These are phyloP conservation scores for Pomatorhinus ruficollis DNA, from an alignment of 2,113 vertebrate genomes.

Conservation along the genomic window DNA sequence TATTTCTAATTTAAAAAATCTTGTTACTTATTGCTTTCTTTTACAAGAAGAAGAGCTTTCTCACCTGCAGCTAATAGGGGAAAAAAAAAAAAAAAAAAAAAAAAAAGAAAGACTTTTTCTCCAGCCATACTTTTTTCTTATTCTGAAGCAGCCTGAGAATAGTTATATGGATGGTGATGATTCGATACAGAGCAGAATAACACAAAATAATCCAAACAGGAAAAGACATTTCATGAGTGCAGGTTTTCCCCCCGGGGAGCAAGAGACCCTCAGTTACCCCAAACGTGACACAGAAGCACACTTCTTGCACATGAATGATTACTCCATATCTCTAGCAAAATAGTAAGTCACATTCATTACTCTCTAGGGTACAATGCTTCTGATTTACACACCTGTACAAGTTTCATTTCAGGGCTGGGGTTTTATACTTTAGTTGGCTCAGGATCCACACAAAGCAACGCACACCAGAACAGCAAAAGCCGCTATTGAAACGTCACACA, in stretches of 20 bases:
- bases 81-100: too few relatives aligned
- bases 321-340: conserved; percentile 7
- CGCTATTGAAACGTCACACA: neutral
- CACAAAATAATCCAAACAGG: conserved; percentile 1
- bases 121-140: neutral
- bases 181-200: neutral
- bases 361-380: neutral
- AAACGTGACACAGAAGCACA: neutral
- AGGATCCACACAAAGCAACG: neutral
- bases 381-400: conserved; percentile 39
- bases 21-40: neutral
- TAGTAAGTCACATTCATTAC: conserved; percentile 15
- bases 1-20: neutral
- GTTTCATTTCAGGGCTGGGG: neutral
- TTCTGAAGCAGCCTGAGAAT: neutral
- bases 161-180: neutral
- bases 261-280: conserved; percentile 6
- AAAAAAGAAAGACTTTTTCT: neutral
- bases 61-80: neutral
- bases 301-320: neutral
- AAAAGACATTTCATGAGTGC: neutral
- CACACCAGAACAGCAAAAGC: neutral
- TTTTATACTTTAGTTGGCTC: neutral
- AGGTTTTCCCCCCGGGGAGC: neutral
- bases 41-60: neutral